These are phyloP conservation scores for Sitobion miscanthi DNA, from an alignment of 1,140 invertebrate species.

Conservation along the genomic window DNA sequence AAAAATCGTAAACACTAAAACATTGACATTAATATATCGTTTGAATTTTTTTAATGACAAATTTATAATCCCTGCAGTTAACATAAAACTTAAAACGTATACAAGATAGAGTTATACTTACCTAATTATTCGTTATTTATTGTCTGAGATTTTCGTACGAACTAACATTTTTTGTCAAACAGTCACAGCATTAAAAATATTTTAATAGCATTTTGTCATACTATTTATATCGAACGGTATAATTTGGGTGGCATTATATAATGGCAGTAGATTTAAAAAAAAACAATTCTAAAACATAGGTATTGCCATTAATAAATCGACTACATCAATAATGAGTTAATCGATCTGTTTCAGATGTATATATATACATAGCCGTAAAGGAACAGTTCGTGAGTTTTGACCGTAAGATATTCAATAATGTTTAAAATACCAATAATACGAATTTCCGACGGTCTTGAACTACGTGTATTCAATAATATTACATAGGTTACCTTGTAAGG, in stretches of 20 bases:
- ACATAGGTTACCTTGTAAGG: background rate
- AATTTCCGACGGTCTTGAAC: background rate
- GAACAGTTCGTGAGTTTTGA: background rate
- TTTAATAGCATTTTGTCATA: background rate
- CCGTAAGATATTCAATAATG: background rate
- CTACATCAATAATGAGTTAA: background rate
- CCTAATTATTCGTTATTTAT: constrained; percentile 19
- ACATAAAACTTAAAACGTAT: background rate
- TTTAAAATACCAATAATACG: background rate
- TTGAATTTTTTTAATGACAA: constrained; percentile 16
- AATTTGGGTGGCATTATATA: background rate
- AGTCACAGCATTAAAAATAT: background rate
- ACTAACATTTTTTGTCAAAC: background rate
- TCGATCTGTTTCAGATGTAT: background rate
- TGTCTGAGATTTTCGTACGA: background rate
- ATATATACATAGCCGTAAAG: too few species aligned
- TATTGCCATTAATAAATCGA: background rate
- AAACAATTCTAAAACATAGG: background rate
- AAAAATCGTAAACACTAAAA: background rate
- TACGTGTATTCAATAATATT: background rate
- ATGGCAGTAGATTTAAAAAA: background rate
- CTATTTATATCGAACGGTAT: background rate
- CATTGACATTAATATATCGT: constrained; percentile 9
- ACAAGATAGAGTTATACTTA: too few species aligned
- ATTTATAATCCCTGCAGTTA: background rate